Evolutionary conservation across 2,888 invertebrate species (phyloP).

Genomic region (Gisinianus flammeolus): DNA sequence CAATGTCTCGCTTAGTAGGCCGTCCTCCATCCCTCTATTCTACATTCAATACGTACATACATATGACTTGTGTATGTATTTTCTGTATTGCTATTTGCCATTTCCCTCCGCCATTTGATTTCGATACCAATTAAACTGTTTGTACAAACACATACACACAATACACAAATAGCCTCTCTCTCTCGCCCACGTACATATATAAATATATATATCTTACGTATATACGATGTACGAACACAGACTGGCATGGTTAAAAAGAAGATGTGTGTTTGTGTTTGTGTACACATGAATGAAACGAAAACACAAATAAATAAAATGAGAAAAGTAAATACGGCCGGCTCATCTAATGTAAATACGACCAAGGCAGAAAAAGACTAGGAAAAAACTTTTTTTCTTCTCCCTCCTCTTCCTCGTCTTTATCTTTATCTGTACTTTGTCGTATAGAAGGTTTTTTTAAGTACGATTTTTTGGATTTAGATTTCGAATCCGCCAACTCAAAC

Average conservation of each 20-base stretch:
- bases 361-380: neutral
- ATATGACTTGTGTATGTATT: neutral
- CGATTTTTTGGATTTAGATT: neutral
- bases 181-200: no score
- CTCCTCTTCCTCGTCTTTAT: neutral
- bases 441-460: no score
- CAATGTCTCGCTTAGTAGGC: neutral
- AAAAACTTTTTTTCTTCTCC: neutral
- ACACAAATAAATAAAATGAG: slow-evolving; percentile 34
- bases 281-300: slow-evolving; percentile 5
- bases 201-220: no score
- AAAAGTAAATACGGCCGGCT: slow-evolving; percentile 22
- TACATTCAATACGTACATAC: neutral
- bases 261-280: no score
- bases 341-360: neutral
- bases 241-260: neutral
- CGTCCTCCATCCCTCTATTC: neutral
- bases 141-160: neutral
- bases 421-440: no score
- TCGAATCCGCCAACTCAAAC: neutral
- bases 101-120: slow-evolving; percentile 4
- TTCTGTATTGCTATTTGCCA: neutral
- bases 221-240: neutral
- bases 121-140: slow-evolving; percentile 26
- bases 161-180: neutral